These are phyloP conservation scores for Machimus atricapillus DNA, from an alignment of 2,888 invertebrate species.

Conservation along the genomic window DNA sequence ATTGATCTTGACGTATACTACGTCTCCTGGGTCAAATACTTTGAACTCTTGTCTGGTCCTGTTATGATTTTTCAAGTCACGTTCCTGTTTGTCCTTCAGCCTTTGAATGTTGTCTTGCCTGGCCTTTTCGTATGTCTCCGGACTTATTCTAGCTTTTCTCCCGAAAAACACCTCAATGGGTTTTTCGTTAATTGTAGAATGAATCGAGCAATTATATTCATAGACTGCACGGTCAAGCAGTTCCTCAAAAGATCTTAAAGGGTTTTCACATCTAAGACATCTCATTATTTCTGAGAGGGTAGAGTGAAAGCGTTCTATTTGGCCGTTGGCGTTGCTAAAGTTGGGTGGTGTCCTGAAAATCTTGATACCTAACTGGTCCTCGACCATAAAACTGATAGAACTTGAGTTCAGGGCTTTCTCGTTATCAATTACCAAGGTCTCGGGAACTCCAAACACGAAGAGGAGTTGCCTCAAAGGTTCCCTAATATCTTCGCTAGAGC, in stretches of 20 bases:
- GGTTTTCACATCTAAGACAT: conserved; percentile 42
- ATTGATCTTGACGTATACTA: conserved; percentile 32
- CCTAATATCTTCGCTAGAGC: conserved; percentile 40
- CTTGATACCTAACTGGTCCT: conserved; percentile 40
- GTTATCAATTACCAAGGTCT: conserved; percentile 45
- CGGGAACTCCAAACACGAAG: conserved; percentile 42
- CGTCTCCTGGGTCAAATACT: conserved; percentile 41
- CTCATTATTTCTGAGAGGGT: conserved; percentile 47
- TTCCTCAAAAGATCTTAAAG: conserved; percentile 44
- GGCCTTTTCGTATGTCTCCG: not conserved
- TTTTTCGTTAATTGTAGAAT: conserved; percentile 40
- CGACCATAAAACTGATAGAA: conserved; percentile 40
- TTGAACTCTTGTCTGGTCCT: not conserved
- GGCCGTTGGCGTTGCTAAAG: conserved; percentile 43
- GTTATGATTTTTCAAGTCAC: conserved; percentile 41
- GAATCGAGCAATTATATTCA: conserved; percentile 17
- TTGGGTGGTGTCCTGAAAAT: conserved; percentile 4
- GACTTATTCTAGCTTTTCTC: not conserved
- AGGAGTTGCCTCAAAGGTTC: conserved; percentile 44
- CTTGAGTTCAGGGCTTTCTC: conserved; percentile 43
- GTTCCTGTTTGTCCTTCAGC: not conserved
- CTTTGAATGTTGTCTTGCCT: not conserved
- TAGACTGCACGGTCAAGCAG: conserved; percentile 42
- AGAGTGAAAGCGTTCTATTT: conserved; percentile 47
- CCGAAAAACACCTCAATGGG: not conserved